These are phyloP conservation scores for Drosophila stalkeri DNA, from an alignment of 2,888 invertebrate species.

Conservation along the genomic window DNA sequence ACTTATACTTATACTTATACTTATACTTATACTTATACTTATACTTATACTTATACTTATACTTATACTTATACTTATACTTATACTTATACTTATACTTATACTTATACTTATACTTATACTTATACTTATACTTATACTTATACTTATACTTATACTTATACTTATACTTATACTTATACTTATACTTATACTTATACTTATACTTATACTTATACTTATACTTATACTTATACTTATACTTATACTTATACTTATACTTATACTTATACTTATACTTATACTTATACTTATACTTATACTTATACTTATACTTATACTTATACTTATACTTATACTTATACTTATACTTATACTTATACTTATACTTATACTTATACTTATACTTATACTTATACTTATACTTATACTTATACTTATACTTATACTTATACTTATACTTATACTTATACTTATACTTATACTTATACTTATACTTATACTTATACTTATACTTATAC, in stretches of 20 bases:
- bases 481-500: slow-evolving; percentile 9
- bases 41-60: slow-evolving; percentile 9
- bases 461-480: slow-evolving; percentile 8
- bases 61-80: slow-evolving; percentile 9
- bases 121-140: slow-evolving; percentile 7
- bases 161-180: slow-evolving; percentile 7
- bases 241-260: too few species aligned
- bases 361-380: slow-evolving; percentile 4
- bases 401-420: slow-evolving; percentile 9
- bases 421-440: slow-evolving; percentile 12
- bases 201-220: slow-evolving; percentile 3
- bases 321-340: slow-evolving; percentile 10
- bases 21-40: slow-evolving; percentile 11
- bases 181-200: slow-evolving; percentile 7
- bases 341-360: slow-evolving; percentile 11
- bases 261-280: slow-evolving; percentile 6
- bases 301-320: slow-evolving; percentile 7
- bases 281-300: slow-evolving; percentile 5
- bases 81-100: slow-evolving; percentile 8
- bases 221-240: slow-evolving; percentile 13
- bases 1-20: slow-evolving; percentile 9
- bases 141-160: slow-evolving; percentile 1
- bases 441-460: slow-evolving; percentile 8
- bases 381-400: slow-evolving; percentile 11
- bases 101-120: slow-evolving; percentile 10